Percentiles rank a stretch among this genome's conserved stretches.
These are phyloP conservation scores for Megaceryle alcyon DNA, from an alignment of 2,797 vertebrate genomes.

Conservation along the genomic window DNA sequence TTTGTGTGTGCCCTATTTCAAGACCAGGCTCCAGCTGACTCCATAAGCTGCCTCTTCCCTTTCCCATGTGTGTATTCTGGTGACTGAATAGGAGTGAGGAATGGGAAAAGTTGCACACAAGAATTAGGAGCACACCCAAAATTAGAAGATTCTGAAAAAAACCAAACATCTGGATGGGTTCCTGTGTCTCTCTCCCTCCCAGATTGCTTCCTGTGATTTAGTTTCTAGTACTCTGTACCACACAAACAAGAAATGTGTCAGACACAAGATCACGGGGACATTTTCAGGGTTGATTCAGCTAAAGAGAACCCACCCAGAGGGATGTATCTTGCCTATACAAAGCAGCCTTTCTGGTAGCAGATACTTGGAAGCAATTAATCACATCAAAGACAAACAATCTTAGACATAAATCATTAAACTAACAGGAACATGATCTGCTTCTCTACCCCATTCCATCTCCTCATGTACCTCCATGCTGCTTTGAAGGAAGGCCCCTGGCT, in stretches of 20 bases:
- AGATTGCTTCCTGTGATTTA: neutral
- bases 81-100: neutral
- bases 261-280: neutral
- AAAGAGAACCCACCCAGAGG: neutral
- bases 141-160: neutral
- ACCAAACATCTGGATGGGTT: neutral
- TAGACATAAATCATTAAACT: conserved; percentile 26
- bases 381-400: conserved; percentile 20
- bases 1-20: neutral
- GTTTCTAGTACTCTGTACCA: neutral
- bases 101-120: neutral
- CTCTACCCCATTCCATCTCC: neutral
- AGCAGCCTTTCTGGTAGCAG: neutral
- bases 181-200: neutral
- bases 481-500: neutral
- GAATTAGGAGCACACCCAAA: neutral
- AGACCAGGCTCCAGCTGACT: neutral
- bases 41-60: neutral
- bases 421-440: conserved; percentile 14
- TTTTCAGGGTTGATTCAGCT: conserved; percentile 10
- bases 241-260: neutral
- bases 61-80: neutral
- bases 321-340: neutral
- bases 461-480: neutral
- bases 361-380: conserved; percentile 44